A percentile compares a stretch with the other conserved stretches of the same genome.
Conservation (phyloP, 2,797 vertebrate species). For the Thunnus albacares region DNA sequence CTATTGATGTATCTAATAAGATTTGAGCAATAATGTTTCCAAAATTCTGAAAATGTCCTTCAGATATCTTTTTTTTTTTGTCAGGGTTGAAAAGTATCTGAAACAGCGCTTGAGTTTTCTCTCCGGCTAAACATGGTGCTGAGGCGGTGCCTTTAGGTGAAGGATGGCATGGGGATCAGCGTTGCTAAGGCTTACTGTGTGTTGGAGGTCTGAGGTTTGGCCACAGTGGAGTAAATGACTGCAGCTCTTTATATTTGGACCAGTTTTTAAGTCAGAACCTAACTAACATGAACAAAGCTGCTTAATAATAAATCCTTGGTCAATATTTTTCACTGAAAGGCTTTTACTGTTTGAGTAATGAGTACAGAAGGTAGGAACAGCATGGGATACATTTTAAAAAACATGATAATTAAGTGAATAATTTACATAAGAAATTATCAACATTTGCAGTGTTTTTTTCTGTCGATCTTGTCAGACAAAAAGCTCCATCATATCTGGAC, state of each 20-base stretch:
- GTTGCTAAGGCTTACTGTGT: background rate
- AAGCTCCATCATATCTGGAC: background rate
- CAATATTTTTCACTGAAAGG: background rate
- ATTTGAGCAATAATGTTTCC: background rate
- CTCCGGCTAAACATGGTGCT: background rate
- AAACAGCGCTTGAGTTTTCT: background rate
- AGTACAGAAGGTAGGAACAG: background rate
- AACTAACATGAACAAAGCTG: background rate
- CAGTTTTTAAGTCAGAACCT: background rate
- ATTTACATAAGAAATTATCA: background rate
- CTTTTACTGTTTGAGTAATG: background rate
- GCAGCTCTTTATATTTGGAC: background rate
- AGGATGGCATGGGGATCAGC: background rate
- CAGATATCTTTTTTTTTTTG: too few species aligned
- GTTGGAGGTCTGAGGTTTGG: slow-evolving; percentile 11
- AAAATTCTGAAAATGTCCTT: background rate
- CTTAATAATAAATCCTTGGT: background rate
- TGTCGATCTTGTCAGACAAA: background rate
- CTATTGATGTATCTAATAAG: background rate
- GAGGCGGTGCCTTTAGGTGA: background rate
- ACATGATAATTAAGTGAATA: background rate
- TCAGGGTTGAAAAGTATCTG: too few species aligned
- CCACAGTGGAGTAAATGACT: background rate
- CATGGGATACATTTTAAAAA: background rate
- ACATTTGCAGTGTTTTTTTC: background rate